phyloP scores from a whole-genome alignment of 2,888 invertebrate species.

The Tetropium fuscum region DNA sequence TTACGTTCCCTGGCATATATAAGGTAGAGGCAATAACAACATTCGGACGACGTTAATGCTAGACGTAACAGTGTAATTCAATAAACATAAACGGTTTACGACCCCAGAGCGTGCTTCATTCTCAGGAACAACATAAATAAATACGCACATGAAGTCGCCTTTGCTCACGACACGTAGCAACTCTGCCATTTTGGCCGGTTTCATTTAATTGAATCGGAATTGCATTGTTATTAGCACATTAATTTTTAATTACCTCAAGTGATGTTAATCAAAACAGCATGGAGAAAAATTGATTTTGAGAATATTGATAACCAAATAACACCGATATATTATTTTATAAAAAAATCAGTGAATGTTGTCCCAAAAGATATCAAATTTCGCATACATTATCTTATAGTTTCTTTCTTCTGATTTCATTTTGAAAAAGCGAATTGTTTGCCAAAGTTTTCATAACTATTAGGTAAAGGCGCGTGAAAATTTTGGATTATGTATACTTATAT shows the following conservation, averaged over 20 bases:
- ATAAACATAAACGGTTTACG: slow-evolving; percentile 64
- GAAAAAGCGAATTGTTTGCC: too few relatives aligned
- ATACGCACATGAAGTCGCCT: slow-evolving; percentile 28
- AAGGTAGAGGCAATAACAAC: slow-evolving; percentile 55
- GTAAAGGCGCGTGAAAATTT: too few relatives aligned
- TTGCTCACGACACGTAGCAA: slow-evolving; percentile 22
- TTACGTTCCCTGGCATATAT: slow-evolving; percentile 24
- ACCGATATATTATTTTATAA: too few relatives aligned
- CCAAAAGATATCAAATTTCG: too few relatives aligned
- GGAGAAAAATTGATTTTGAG: too few relatives aligned
- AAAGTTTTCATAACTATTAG: too few relatives aligned
- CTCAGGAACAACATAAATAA: slow-evolving; percentile 55
- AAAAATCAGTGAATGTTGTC: too few relatives aligned
- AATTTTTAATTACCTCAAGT: not conserved
- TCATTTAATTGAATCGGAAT: slow-evolving; percentile 7
- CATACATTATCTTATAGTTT: too few relatives aligned
- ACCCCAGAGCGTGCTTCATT: slow-evolving; percentile 60
- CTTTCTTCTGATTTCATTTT: too few relatives aligned
- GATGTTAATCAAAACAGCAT: too few relatives aligned
- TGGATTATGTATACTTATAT: too few relatives aligned
- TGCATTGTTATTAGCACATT: not conserved
- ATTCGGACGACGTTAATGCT: slow-evolving; percentile 60
- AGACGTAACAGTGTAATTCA: slow-evolving; percentile 63
- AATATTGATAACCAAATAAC: too few relatives aligned
- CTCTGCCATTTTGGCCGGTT: slow-evolving; percentile 8